Conservation (phyloP, 2,888 invertebrate species). For the Cephus pygmeus region DNA sequence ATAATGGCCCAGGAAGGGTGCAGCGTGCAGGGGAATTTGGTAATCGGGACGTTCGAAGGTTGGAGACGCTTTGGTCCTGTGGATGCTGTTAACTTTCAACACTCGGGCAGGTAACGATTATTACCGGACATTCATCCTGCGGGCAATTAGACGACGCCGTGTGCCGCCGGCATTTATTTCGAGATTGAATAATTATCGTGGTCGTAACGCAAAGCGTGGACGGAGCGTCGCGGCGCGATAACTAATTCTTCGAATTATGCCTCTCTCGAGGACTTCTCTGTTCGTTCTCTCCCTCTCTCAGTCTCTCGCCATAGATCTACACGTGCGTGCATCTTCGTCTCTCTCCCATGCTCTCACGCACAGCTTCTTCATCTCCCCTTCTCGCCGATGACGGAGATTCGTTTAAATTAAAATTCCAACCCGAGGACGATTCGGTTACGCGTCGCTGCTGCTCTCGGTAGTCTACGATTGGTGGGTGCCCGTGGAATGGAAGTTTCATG, state of each 20-base stretch:
- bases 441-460: not conserved
- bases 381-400: not conserved
- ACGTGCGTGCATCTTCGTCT: not conserved
- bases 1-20: not conserved
- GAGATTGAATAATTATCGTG: conserved; percentile 3
- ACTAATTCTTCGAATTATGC: conserved; percentile 2
- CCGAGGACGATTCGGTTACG: not conserved
- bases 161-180: not conserved
- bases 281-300: not conserved
- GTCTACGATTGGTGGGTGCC: not conserved
- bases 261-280: not conserved
- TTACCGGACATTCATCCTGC: conserved; percentile 6
- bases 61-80: not conserved
- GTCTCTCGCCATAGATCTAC: not conserved
- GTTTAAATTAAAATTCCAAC: not conserved
- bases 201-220: not conserved
- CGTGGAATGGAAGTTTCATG: not conserved
- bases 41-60: not conserved
- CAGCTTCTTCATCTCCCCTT: not conserved
- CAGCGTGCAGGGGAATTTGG: not conserved
- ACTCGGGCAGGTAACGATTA: conserved; percentile 5
- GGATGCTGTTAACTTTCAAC: conserved; percentile 1
- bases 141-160: conserved; percentile 5
- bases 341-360: not conserved
- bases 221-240: not conserved